Percentiles rank a stretch among this genome's conserved stretches.
phyloP scores from a whole-genome alignment of 2,797 vertebrate genomes.

The Neoniphon sammara region DNA sequence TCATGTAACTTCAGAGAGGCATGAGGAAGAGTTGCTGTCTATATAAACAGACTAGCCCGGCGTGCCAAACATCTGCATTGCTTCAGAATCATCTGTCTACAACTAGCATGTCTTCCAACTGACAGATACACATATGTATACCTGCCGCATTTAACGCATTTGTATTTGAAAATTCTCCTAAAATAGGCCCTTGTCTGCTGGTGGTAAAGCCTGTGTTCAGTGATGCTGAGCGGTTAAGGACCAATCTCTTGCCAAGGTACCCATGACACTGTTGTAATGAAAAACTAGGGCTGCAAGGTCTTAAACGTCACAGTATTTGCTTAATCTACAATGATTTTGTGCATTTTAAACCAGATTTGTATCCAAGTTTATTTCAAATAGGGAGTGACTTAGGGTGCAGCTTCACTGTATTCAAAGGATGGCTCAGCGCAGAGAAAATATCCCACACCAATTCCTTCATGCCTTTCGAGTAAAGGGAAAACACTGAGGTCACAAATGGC shows the following conservation, averaged over 20 bases:
- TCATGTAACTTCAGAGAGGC: slow-evolving; percentile 53
- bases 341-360: slow-evolving; percentile 62
- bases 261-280: slow-evolving; percentile 34
- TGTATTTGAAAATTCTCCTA: slow-evolving; percentile 18
- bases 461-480: slow-evolving; percentile 67
- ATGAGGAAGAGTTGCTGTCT: slow-evolving; percentile 47
- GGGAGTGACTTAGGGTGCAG: slow-evolving; percentile 41
- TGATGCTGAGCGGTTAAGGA: slow-evolving; percentile 6
- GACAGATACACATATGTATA: slow-evolving; percentile 4
- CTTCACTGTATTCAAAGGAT: slow-evolving; percentile 32
- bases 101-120: slow-evolving; percentile 39
- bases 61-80: slow-evolving; percentile 23
- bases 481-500: slow-evolving; percentile 76
- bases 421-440: slow-evolving; percentile 20
- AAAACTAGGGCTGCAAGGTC: slow-evolving; percentile 25
- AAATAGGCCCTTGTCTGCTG: slow-evolving; percentile 36
- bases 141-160: background rate
- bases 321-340: slow-evolving; percentile 60
- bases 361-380: slow-evolving; percentile 18
- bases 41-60: slow-evolving; percentile 22
- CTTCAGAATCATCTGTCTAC: slow-evolving; percentile 49
- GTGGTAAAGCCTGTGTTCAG: slow-evolving; percentile 40
- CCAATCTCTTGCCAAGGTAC: slow-evolving; percentile 25
- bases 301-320: slow-evolving; percentile 54
- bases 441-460: slow-evolving; percentile 57